Evolutionary conservation across 1,140 invertebrate species (phyloP).

Genomic region (Geopemphigus sp.): DNA sequence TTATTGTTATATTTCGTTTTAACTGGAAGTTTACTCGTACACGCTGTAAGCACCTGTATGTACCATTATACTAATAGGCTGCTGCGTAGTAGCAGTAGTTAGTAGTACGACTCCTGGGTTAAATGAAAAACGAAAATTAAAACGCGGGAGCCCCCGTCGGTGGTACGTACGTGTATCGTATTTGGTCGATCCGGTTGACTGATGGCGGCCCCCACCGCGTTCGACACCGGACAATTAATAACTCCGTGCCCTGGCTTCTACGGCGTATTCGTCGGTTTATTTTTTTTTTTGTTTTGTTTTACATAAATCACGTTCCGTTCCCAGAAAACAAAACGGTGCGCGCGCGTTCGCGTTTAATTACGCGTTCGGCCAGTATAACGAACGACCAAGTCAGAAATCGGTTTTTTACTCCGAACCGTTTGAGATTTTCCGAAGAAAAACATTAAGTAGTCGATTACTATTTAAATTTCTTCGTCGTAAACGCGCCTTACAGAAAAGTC

Average conservation of each 20-base stretch:
- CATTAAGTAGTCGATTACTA: not conserved
- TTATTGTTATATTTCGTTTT: slow-evolving; percentile 42
- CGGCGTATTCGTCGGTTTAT: slow-evolving; percentile 16
- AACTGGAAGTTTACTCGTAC: not conserved
- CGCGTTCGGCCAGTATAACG: not conserved
- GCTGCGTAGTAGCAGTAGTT: too few relatives aligned
- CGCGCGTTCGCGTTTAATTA: not conserved
- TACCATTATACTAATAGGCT: not conserved
- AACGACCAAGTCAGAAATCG: not conserved
- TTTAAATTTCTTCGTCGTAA: not conserved
- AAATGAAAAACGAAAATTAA: slow-evolving; percentile 42
- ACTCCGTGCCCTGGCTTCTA: not conserved
- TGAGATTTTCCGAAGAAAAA: not conserved
- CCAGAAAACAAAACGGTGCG: not conserved
- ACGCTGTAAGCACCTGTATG: not conserved
- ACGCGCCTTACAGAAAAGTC: too few relatives aligned
- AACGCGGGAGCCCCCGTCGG: slow-evolving; percentile 38
- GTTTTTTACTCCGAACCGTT: not conserved
- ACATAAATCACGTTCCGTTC: slow-evolving; percentile 39
- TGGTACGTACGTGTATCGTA: not conserved
- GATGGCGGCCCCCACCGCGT: slow-evolving; percentile 34
- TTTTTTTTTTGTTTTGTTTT: slow-evolving; percentile 31
- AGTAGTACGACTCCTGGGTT: not conserved
- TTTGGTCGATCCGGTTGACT: not conserved
- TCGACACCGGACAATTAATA: slow-evolving; percentile 43